Percentiles rank a stretch among this genome's conserved stretches.
These are phyloP conservation scores for Nomada ruficornis DNA, from an alignment of 2,888 invertebrate species.

Conservation along the genomic window DNA sequence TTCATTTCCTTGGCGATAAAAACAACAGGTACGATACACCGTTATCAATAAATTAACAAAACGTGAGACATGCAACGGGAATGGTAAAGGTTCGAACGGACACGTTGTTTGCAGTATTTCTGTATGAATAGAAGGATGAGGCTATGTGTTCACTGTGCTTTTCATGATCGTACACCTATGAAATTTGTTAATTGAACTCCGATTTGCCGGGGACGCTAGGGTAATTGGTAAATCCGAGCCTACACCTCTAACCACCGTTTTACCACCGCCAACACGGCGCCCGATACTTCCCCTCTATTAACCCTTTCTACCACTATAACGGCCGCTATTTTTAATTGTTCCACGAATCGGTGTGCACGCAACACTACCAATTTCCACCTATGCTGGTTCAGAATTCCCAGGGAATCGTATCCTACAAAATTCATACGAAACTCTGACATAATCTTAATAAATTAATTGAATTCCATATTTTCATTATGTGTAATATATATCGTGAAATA, in stretches of 20 bases:
- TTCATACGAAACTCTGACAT: neutral
- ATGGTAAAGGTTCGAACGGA: neutral
- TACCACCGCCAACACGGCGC: conserved; percentile 33
- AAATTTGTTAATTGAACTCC: conserved; percentile 47
- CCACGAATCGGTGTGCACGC: conserved; percentile 18
- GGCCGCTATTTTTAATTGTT: conserved; percentile 47
- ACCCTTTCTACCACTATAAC: conserved; percentile 18
- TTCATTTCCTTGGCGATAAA: too few relatives aligned
- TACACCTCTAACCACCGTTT: conserved; percentile 42
- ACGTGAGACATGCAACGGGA: neutral
- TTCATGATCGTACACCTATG: conserved; percentile 22
- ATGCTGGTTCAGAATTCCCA: neutral
- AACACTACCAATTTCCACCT: conserved; percentile 2
- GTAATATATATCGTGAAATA: neutral
- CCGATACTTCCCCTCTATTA: conserved; percentile 44
- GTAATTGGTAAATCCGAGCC: conserved; percentile 46
- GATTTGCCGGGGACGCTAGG: conserved; percentile 14
- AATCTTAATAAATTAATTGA: too few relatives aligned
- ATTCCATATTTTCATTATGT: neutral
- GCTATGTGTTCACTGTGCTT: neutral
- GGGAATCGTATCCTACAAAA: neutral
- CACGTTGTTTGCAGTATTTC: too few relatives aligned
- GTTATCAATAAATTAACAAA: neutral
- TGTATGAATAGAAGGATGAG: too few relatives aligned
- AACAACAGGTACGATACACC: conserved; percentile 4